Evolutionary conservation across 2,797 vertebrate species (phyloP), one percentile per base, ranked within the genome.

Genomic region (Acipenser oxyrinchus): DNA sequence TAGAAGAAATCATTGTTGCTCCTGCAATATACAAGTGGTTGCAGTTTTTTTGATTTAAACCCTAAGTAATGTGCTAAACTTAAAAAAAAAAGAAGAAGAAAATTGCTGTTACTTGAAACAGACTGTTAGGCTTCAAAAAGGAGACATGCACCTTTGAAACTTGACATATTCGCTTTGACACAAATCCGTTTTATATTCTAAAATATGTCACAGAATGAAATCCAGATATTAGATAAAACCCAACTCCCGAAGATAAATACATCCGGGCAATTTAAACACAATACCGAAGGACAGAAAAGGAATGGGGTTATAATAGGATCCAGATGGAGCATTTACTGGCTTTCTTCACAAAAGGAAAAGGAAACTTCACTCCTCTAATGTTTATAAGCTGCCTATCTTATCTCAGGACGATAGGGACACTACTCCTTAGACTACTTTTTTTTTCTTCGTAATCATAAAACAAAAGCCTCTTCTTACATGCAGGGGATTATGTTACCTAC

Each of bases 181-280:
- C 58, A 60, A 69, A 69, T 69, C 49, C 55, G 13, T 60, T 69
- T 69, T 55, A 59, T 53, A 63, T 53, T 52, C 55, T 68, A 58
- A 68, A 68, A 58, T 68, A 63, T 68, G 66, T 68, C 60, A 63
- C 7, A 23, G 23, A 68, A 63, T 63, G 52, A 48, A 64, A 69
- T 64, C 67, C 62, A 64, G 62, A 60, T 64, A 64, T 51, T 64
- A 69, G 53, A 64, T 69, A 23, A 69, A 64, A 49, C 9, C 49
- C 10, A 59, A 8, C 55, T 64, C 62, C 59, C n/a, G 50, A 18
- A 60, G 60, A 53, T 62, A 52, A 62, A 68, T 62, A 23, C 66
- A 52, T 15, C 68, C 37, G 61, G 62, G 67, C 18, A 64, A 48
- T 8, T 6, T 48, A 49, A 51, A 48, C 51, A 37, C 62, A 49